Evolutionary conservation across 2,888 invertebrate species (phyloP).

Genomic region (Dilophus febrilis): DNA sequence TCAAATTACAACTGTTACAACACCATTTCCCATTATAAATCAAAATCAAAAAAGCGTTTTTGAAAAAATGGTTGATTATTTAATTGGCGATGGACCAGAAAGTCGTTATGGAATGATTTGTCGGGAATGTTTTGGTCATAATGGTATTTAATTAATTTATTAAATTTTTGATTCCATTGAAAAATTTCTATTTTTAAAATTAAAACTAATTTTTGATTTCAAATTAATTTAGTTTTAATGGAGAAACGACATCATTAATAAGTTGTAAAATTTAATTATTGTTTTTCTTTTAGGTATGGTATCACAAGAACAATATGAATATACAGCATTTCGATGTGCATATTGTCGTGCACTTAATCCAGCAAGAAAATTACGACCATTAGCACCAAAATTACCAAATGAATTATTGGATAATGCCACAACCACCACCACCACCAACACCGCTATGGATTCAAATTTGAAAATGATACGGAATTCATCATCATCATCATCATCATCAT

Average conservation of each 20-base stretch:
- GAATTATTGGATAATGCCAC: no score
- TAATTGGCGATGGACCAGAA: conserved; percentile 89
- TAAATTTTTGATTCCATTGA: no score
- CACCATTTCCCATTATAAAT: conserved; percentile 28
- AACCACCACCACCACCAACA: no score
- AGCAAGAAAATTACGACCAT: conserved; percentile 70
- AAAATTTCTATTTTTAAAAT: no score
- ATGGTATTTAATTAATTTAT: conserved; percentile 68
- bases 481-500: no score
- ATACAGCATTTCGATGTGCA: conserved; percentile 71
- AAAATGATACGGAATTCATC: no score
- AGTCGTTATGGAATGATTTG: conserved; percentile 94
- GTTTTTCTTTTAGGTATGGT: conserved; percentile 50
- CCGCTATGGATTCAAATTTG: no score
- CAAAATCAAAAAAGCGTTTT: conserved; percentile 54
- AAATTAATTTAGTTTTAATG: no score
- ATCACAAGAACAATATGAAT: conserved; percentile 52
- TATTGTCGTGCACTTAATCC: conserved; percentile 79
- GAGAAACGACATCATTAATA: no score
- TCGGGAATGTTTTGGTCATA: conserved; percentile 74
- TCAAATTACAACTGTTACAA: conserved; percentile 23
- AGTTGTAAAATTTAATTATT: no score
- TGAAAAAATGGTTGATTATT: conserved; percentile 82
- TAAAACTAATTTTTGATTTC: no score
- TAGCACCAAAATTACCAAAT: conserved; percentile 41